Conservation (phyloP, 2,113 vertebrate genomes). For the Carlito syrichta region DNA sequence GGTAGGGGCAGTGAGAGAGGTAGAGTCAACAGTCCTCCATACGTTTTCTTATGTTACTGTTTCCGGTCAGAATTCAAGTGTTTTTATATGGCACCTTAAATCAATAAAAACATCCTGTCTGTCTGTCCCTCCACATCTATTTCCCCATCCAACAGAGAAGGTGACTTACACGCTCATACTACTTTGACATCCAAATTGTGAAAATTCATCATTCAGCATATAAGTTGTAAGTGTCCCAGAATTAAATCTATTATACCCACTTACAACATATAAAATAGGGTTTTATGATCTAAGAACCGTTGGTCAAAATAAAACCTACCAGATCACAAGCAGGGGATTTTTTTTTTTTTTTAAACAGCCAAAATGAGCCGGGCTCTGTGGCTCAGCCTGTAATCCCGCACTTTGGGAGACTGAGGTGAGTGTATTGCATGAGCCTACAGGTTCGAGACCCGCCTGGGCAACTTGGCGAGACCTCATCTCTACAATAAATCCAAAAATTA, state of each 20-base stretch:
- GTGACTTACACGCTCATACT: background rate
- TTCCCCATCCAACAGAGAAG: background rate
- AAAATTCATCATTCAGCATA: slow-evolving; percentile 1
- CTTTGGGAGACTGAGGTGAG: too few relatives aligned
- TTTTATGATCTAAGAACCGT: background rate
- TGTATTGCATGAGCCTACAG: too few relatives aligned
- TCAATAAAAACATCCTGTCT: background rate
- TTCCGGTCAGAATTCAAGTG: background rate
- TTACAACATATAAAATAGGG: background rate
- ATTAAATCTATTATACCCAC: background rate
- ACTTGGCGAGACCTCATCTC: too few relatives aligned
- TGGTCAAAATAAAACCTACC: slow-evolving; percentile 4
- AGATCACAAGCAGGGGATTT: background rate
- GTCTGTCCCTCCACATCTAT: background rate
- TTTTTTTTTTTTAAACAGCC: too few relatives aligned
- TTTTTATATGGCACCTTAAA: background rate
- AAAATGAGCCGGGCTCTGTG: too few relatives aligned
- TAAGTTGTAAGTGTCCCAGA: background rate
- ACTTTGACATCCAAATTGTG: background rate
- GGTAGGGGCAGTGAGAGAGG: background rate
- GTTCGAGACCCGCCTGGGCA: too few relatives aligned
- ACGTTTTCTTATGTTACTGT: background rate
- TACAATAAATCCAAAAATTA: too few relatives aligned
- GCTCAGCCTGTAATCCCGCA: too few relatives aligned
- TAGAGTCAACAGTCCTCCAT: background rate